Base-by-base conservation (phyloP, 2,797 vertebrate genomes). In the Nyctibius grandis region DNA sequence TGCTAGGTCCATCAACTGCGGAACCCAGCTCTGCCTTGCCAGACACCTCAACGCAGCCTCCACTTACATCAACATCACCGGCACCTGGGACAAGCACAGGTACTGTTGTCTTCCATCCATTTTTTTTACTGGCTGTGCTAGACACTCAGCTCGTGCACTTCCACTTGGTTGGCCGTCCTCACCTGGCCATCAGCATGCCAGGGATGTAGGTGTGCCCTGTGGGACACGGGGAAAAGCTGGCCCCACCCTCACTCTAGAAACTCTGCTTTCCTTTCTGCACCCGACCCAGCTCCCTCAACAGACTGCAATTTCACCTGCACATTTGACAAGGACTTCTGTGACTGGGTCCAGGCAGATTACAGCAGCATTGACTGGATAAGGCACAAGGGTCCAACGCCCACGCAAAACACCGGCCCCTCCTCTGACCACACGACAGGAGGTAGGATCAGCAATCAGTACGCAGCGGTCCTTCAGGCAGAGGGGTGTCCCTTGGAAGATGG, bases 391-490 rank as follows among this genome's bases (percentile, higher is more conserved):
- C 63, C 98, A 28, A 98, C 98, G 0, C 97, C 98, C 28, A 97
- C 98, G 3, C 44, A 60, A 38, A 45, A 86, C 28, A 98, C 98
- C 10, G 98, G 98, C n/a, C 98, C 98, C n/a, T 93, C 94, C 26
- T 78, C 96, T 78, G 98, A 99, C 95, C 98, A 99, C 97, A 99
- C 98, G 3, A 98, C 97, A 29, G 98, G 98, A 98, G 98, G 98
- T 95, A 93, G n/a, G 91, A 74, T 21, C 36, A 33, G 63, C 57
- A 72, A 1, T 9, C 15, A 5, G 19, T 17, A 42, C 44, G 12
- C 15, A 15, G 67, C 12, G 1, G 36, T 57, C 36, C 44, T 64
- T 45, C 63, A 40, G 44, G 44, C 17, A 19, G 44, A 61, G 15
- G 16, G 3, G 2, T 26, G 56, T 47, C 16, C 25, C 38, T 51